Evolutionary conservation across 2,888 invertebrate species (phyloP).

Genomic region (Eupithecia subfuscata): DNA sequence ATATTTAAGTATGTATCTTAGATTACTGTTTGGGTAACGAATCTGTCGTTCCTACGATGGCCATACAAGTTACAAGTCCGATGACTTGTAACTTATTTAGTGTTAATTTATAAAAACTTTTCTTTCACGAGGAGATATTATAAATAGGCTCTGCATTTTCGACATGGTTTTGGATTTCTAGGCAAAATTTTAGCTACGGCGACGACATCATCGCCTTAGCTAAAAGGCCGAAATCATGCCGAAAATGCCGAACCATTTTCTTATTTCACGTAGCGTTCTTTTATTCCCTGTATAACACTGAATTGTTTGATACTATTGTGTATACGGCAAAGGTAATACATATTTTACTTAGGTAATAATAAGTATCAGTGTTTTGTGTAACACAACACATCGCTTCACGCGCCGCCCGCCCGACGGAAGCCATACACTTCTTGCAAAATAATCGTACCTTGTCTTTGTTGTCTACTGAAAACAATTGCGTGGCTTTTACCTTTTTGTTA

Average conservation of each 20-base stretch:
- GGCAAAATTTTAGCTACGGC: no score
- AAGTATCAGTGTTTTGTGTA: not conserved
- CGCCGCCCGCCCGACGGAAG: constrained; percentile 2
- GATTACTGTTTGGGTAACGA: no score
- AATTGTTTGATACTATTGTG: not conserved
- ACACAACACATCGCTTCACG: not conserved
- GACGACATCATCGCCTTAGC: no score
- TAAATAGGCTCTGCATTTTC: no score
- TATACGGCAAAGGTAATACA: not conserved
- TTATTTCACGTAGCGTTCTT: not conserved
- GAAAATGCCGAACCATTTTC: not conserved
- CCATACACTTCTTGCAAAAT: not conserved
- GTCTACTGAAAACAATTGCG: constrained; percentile 10
- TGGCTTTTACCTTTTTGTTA: not conserved
- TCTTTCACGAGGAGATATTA: no score
- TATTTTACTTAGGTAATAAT: not conserved
- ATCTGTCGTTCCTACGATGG: not conserved
- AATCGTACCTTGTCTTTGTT: constrained; percentile 9
- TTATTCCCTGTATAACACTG: not conserved
- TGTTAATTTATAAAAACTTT: no score
- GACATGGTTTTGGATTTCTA: no score
- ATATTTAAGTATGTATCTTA: no score
- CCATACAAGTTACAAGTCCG: not conserved
- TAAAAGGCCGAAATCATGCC: no score
- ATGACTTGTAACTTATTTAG: no score